Percentiles rank a stretch among this genome's conserved stretches.
These are phyloP conservation scores for Sphenopsis melanotis DNA, from an alignment of 2,797 vertebrate genomes.

Conservation along the genomic window DNA sequence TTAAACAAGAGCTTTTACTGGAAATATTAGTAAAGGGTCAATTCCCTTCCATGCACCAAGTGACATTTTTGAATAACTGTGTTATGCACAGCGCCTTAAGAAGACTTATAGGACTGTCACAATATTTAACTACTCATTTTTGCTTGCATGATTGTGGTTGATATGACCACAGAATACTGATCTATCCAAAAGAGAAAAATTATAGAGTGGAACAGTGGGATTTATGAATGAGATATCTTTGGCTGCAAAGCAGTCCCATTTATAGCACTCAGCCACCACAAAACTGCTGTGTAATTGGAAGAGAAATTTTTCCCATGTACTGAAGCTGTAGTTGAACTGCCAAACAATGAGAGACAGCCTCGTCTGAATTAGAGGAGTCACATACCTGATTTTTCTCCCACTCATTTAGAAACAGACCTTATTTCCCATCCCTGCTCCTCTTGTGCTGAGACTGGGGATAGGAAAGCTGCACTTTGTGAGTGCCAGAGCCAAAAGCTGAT, in stretches of 20 bases:
- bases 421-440: slow-evolving; percentile 24
- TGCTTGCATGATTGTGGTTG: slow-evolving; percentile 82
- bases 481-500: slow-evolving; percentile 41
- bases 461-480: background rate
- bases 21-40: slow-evolving; percentile 42
- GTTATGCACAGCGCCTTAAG: slow-evolving; percentile 1
- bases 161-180: slow-evolving; percentile 80
- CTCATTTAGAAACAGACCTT: slow-evolving; percentile 51
- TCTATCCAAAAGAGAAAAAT: slow-evolving; percentile 81
- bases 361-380: slow-evolving; percentile 38
- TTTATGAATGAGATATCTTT: slow-evolving; percentile 78
- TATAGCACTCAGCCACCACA: slow-evolving; percentile 78
- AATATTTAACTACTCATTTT: slow-evolving; percentile 75
- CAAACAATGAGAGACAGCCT: slow-evolving; percentile 58
- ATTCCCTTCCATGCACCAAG: slow-evolving; percentile 36
- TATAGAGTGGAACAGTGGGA: slow-evolving; percentile 75
- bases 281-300: slow-evolving; percentile 78
- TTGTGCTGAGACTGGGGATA: slow-evolving; percentile 45
- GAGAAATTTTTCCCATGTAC: slow-evolving; percentile 73
- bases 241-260: slow-evolving; percentile 73
- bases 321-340: slow-evolving; percentile 50
- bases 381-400: slow-evolving; percentile 60
- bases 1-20: slow-evolving; percentile 44
- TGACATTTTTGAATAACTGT: slow-evolving; percentile 62
- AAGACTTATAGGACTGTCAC: slow-evolving; percentile 64